Conservation (phyloP, 2,797 vertebrate species). For the Aselliscus stoliczkanus region DNA sequence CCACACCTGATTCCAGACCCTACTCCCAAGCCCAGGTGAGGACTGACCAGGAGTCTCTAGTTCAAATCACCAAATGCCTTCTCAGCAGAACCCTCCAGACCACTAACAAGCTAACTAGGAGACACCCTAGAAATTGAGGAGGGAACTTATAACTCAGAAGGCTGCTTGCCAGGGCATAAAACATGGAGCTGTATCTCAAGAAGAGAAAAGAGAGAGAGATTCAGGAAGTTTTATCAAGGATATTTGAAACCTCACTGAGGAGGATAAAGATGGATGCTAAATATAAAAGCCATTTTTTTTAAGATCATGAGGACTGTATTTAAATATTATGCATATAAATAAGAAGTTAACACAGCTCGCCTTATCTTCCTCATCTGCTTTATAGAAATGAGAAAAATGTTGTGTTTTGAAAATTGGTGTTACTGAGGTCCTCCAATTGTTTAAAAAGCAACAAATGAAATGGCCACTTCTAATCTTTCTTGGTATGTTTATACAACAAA, state of each 20-base stretch:
- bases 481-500: neutral
- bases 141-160: neutral
- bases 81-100: neutral
- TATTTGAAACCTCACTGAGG: neutral
- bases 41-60: neutral
- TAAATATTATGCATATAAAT: neutral
- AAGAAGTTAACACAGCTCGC: neutral
- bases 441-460: conserved; percentile 28
- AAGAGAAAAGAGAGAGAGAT: neutral
- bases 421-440: neutral
- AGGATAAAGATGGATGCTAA: neutral
- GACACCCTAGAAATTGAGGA: neutral
- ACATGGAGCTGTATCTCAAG: neutral
- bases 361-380: neutral
- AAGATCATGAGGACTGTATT: neutral
- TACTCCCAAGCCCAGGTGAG: neutral
- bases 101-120: neutral
- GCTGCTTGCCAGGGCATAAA: neutral
- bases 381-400: conserved; percentile 17
- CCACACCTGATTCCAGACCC: neutral
- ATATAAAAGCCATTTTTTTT: neutral
- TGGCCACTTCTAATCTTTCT: neutral
- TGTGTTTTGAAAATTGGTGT: neutral
- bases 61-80: neutral
- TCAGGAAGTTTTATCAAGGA: neutral